Evolutionary conservation across 2,888 invertebrate species (phyloP).

Genomic region (Ypsolopha sequella): DNA sequence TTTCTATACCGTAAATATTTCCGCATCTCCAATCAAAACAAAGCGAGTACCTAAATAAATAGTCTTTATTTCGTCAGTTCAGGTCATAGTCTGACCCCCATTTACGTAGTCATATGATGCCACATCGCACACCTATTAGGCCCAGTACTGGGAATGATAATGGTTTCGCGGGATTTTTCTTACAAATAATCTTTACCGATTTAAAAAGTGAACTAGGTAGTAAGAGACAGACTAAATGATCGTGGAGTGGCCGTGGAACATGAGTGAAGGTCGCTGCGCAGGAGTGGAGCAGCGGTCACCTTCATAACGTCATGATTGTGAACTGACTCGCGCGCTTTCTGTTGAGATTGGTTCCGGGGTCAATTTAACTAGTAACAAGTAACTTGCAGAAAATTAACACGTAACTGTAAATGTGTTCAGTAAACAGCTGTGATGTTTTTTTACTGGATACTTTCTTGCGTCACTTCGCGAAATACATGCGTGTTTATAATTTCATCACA

Average conservation of each 20-base stretch:
- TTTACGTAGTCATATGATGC: no score
- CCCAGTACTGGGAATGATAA: no score
- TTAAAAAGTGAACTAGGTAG: background rate
- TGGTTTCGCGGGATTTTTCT: background rate
- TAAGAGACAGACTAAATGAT: background rate
- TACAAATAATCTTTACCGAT: background rate
- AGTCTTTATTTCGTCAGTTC: no score
- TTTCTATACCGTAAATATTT: background rate
- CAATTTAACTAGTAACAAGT: background rate
- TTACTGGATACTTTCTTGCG: no score
- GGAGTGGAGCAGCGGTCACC: conserved; percentile 8
- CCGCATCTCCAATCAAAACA: background rate
- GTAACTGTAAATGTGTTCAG: no score
- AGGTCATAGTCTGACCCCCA: no score
- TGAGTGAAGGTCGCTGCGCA: conserved; percentile 6
- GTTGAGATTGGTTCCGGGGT: background rate
- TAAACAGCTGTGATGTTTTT: no score
- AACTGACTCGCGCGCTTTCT: background rate
- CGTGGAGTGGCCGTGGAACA: background rate
- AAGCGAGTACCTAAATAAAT: background rate
- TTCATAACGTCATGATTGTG: conserved; percentile 12
- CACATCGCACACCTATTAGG: no score
- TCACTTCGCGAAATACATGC: no score
- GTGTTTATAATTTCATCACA: no score
- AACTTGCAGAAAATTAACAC: no score